Evolutionary conservation across 2,888 invertebrate species (phyloP), one percentile per base, ranked within the genome.

Genomic region (Temnothorax unifasciatus): DNA sequence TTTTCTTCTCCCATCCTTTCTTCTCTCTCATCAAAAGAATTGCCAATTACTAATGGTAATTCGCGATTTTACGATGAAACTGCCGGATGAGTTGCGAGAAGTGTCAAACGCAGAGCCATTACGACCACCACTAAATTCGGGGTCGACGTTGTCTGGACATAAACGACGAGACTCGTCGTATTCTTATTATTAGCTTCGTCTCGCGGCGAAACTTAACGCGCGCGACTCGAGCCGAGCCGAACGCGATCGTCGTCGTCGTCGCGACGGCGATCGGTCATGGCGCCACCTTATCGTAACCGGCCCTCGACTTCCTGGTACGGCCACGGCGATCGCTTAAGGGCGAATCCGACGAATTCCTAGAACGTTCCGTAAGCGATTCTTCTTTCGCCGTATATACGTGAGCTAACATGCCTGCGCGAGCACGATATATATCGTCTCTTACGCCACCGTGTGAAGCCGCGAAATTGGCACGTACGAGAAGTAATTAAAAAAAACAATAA

Each of bases 201-300:
- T 69, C 57, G 54, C 25, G 41, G 41, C 25, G 76, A 68, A 79
- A 71, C 18, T 6, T 25, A 75, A 63, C 64, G 41, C 52, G 57
- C 34, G 73, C 54, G 71, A 52, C 9, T 50, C n/a, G 21, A 86
- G 59, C 34, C n/a, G 21, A 86, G 59, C 34, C 29, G 52, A 79
- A 50, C 59, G 44, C 76, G 71, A 87, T 34, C 61, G n/a, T 63
- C 25, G 64, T 63, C 25, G 64, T 63, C 61, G 86, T 63, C 57
- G 68, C 71, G 68, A 86, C 69, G 57, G 74, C 59, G 69, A 86
- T 82, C 71, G 83, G 63, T 66, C 82, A 18, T 87, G 89, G 91
- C 91, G 91, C 89, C 90, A 85, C 82, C 87, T 91, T 92, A 92
- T 92, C 91, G 90, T 86, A 90, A 91, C 90, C 89, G 81, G 75